Percentiles rank a stretch among this genome's conserved stretches.
Evolutionary conservation across 1,140 invertebrate genomes (phyloP).

Genomic region (Brachionus paranguensis): DNA sequence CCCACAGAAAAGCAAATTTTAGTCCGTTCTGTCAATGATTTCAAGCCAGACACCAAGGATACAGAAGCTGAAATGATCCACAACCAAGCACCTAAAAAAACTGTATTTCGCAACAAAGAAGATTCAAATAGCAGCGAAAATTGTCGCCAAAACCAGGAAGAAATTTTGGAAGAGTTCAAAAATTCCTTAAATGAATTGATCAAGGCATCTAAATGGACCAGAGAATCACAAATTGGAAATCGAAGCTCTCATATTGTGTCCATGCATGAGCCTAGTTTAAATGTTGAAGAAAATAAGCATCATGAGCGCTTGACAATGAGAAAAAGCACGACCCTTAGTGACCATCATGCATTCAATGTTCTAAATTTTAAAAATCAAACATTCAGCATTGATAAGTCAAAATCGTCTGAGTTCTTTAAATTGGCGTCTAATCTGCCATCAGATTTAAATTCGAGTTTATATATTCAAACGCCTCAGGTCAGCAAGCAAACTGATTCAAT

Average conservation of each 20-base stretch:
- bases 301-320: not conserved
- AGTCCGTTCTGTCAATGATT: not conserved
- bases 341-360: not conserved
- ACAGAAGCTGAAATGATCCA: not conserved
- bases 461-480: slow-evolving; percentile 21
- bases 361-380: slow-evolving; percentile 31
- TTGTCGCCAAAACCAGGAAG: not conserved
- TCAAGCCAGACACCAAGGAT: not conserved
- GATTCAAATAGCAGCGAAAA: not conserved
- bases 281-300: not conserved
- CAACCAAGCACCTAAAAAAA: not conserved
- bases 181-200: slow-evolving; percentile 17
- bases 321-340: not conserved
- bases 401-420: slow-evolving; percentile 7
- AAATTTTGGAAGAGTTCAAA: slow-evolving; percentile 39
- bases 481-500: slow-evolving; percentile 10
- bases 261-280: not conserved
- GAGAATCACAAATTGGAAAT: not conserved
- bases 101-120: not conserved
- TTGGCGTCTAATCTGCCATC: not conserved
- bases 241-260: not conserved
- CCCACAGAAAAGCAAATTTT: not conserved
- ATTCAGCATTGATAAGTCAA: slow-evolving; percentile 12
- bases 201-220: slow-evolving; percentile 33
- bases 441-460: slow-evolving; percentile 3